phyloP scores from a whole-genome alignment of 2,113 vertebrate species.

The Rhabdornis inornatus region DNA sequence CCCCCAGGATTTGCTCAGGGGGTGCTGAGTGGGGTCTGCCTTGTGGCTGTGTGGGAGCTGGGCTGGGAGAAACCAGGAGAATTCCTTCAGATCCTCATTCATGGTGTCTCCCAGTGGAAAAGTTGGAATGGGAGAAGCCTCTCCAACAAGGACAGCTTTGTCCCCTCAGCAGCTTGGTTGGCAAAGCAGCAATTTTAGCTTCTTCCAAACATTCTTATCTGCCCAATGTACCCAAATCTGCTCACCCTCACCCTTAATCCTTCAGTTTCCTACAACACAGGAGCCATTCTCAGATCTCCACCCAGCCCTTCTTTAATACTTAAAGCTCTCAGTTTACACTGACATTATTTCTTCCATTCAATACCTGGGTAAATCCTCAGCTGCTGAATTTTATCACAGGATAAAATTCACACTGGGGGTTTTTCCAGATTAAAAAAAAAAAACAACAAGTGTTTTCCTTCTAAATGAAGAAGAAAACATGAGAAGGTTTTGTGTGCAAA shows the following conservation, averaged over 20 bases:
- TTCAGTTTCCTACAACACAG: not conserved
- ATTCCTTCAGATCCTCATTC: not conserved
- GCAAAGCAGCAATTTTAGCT: not conserved
- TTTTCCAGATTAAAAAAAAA: not conserved
- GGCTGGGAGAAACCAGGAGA: not conserved
- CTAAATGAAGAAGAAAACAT: not conserved
- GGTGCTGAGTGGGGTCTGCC: not conserved
- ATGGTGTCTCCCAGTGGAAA: not conserved
- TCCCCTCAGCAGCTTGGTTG: not conserved
- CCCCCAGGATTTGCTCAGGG: not conserved
- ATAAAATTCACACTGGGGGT: not conserved
- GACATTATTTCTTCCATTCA: slow-evolving; percentile 15
- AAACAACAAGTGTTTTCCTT: not conserved
- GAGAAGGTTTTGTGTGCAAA: not conserved
- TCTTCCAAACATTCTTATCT: not conserved
- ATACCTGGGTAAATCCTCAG: not conserved
- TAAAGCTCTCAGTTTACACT: slow-evolving; percentile 24
- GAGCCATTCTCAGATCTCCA: not conserved
- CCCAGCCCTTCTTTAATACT: slow-evolving; percentile 10
- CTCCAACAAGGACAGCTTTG: not conserved
- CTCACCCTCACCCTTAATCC: not conserved
- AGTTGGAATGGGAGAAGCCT: not conserved
- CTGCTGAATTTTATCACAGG: not conserved
- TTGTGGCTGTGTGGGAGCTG: not conserved
- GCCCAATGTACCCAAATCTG: not conserved